Conservation (phyloP, 2,113 vertebrate species). For the Callaeas wilsoni region DNA sequence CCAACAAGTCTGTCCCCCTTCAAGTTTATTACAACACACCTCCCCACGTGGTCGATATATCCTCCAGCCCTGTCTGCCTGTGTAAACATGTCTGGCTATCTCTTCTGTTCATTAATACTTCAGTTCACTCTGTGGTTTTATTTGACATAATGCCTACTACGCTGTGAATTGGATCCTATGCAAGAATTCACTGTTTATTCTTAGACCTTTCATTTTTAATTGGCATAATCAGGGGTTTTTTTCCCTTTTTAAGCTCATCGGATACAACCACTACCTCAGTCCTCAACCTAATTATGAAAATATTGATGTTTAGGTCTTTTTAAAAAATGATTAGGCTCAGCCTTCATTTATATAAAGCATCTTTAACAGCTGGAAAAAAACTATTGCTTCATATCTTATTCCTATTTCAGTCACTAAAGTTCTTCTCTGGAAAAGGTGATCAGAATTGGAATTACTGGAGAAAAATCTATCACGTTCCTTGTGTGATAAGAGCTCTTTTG, state of each 20-base stretch:
- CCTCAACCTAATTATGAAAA: constrained; percentile 1
- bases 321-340: not conserved
- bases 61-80: constrained; percentile 60
- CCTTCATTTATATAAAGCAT: not conserved
- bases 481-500: not conserved
- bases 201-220: constrained; percentile 27
- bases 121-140: constrained; percentile 45
- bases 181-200: constrained; percentile 27
- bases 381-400: constrained; percentile 4
- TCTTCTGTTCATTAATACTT: constrained; percentile 63
- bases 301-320: not conserved
- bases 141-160: constrained; percentile 6
- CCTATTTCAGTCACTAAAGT: not conserved
- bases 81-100: constrained; percentile 71
- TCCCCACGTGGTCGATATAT: constrained; percentile 50
- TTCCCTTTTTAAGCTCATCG: not conserved
- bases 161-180: not conserved
- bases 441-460: constrained; percentile 31
- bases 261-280: not conserved
- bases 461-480: constrained; percentile 7
- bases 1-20: constrained; percentile 60
- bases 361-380: not conserved
- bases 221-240: not conserved
- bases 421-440: constrained; percentile 37
- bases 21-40: constrained; percentile 71